These are phyloP conservation scores for Drosophila teissieri DNA, from an alignment of 1,140 invertebrate species.

Conservation along the genomic window DNA sequence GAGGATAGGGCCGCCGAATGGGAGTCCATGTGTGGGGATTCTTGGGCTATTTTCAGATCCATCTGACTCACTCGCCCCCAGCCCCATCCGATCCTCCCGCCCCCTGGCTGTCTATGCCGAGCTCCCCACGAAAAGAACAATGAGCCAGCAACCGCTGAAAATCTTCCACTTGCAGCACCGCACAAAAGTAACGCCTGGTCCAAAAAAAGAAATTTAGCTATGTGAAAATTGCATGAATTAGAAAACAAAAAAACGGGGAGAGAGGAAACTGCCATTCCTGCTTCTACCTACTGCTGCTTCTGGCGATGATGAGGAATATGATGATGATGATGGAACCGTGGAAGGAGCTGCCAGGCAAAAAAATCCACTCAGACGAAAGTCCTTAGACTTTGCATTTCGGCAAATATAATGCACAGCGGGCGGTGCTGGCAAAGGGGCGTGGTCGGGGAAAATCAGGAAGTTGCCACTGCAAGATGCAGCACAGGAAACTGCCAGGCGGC, in stretches of 20 bases:
- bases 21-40: slow-evolving; percentile 19
- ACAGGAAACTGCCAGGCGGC: slow-evolving; percentile 29
- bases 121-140: slow-evolving; percentile 33
- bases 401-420: slow-evolving; percentile 71
- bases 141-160: slow-evolving; percentile 22
- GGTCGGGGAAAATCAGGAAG: slow-evolving; percentile 67
- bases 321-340: slow-evolving; percentile 31
- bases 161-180: slow-evolving; percentile 22
- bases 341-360: slow-evolving; percentile 49
- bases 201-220: slow-evolving; percentile 49
- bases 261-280: slow-evolving; percentile 14
- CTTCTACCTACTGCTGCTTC: too few species aligned
- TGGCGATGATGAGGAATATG: slow-evolving; percentile 1
- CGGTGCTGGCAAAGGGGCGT: slow-evolving; percentile 26
- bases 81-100: slow-evolving; percentile 25
- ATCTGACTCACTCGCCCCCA: slow-evolving; percentile 32
- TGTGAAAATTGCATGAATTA: slow-evolving; percentile 78
- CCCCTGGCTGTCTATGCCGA: not conserved
- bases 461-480: slow-evolving; percentile 72
- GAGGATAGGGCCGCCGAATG: slow-evolving; percentile 1
- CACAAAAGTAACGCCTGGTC: slow-evolving; percentile 40
- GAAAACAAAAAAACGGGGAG: slow-evolving; percentile 25
- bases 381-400: slow-evolving; percentile 83
- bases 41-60: slow-evolving; percentile 32
- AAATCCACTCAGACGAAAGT: slow-evolving; percentile 84